phyloP scores from a whole-genome alignment of 2,113 vertebrate species.

The Platichthys flesus region DNA sequence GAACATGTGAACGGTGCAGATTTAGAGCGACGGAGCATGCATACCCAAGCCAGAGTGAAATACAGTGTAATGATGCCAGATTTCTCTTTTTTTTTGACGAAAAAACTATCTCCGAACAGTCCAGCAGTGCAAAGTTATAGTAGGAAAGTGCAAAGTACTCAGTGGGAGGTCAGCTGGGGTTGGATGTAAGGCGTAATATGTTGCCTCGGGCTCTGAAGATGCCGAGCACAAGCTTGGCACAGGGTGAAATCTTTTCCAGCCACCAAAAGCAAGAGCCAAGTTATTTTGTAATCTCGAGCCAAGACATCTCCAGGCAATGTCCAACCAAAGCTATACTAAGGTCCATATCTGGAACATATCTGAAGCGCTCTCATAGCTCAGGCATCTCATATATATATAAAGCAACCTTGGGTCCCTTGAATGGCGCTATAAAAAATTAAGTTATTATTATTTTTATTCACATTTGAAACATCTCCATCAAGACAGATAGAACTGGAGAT shows the following conservation, averaged over 20 bases:
- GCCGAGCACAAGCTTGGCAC: constrained; percentile 33
- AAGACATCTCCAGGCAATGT: constrained; percentile 39
- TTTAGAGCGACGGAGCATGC: constrained; percentile 8
- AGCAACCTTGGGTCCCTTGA: too few species aligned
- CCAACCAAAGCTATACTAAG: constrained; percentile 22
- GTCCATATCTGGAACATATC: background rate
- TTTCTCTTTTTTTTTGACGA: constrained; percentile 5
- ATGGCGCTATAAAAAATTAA: too few species aligned
- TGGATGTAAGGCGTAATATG: constrained; percentile 29
- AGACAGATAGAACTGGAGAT: too few species aligned
- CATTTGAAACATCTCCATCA: background rate
- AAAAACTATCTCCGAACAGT: background rate
- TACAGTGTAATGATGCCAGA: background rate
- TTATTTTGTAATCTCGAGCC: constrained; percentile 45
- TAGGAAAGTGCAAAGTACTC: constrained; percentile 29
- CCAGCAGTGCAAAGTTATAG: constrained; percentile 7
- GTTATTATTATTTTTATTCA: too few species aligned
- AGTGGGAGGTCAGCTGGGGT: constrained; percentile 47
- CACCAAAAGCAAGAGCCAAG: constrained; percentile 51
- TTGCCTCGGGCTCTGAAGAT: constrained; percentile 51
- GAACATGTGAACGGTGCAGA: background rate
- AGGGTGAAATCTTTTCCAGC: constrained; percentile 45
- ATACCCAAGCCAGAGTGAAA: background rate
- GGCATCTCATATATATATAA: background rate
- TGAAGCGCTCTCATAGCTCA: background rate